Percentiles rank a stretch among this genome's conserved stretches.
These are phyloP conservation scores for Aurelia sp. DNA, from an alignment of 30 jellyfish, hydroid and myxozoan genomes.

Conservation along the genomic window DNA sequence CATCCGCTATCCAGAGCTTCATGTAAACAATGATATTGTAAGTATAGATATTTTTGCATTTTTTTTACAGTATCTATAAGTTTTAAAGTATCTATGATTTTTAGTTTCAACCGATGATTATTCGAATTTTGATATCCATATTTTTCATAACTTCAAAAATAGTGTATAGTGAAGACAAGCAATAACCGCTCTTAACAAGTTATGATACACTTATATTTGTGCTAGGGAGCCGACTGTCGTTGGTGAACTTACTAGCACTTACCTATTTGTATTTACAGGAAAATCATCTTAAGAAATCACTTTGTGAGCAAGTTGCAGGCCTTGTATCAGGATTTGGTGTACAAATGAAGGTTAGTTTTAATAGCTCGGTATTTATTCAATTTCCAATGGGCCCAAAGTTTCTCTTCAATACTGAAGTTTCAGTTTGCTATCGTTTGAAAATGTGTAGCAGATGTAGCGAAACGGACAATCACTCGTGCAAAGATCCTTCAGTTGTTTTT, in stretches of 20 bases:
- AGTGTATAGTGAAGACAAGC: too few species aligned
- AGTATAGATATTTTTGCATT: background rate
- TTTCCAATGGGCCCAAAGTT: background rate
- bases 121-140: too few species aligned
- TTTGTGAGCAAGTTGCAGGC: conserved; percentile 79
- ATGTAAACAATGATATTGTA: conserved; percentile 66
- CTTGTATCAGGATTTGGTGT: conserved; percentile 66
- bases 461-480: too few species aligned
- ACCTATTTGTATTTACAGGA: conserved; percentile 40
- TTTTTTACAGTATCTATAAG: too few species aligned
- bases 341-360: conserved; percentile 48
- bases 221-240: too few species aligned
- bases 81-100: too few species aligned
- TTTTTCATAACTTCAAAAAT: too few species aligned
- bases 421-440: background rate
- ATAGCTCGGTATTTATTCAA: background rate
- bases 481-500: too few species aligned
- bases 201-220: too few species aligned
- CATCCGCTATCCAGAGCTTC: conserved; percentile 75
- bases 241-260: too few species aligned
- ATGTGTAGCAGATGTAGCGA: background rate
- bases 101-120: too few species aligned
- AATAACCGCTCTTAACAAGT: too few species aligned
- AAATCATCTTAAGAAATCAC: conserved; percentile 50
- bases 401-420: background rate